A percentile compares a stretch with the other conserved stretches of the same genome.
Conservation (phyloP, 2,888 invertebrate species). For the Bugula neritina region DNA sequence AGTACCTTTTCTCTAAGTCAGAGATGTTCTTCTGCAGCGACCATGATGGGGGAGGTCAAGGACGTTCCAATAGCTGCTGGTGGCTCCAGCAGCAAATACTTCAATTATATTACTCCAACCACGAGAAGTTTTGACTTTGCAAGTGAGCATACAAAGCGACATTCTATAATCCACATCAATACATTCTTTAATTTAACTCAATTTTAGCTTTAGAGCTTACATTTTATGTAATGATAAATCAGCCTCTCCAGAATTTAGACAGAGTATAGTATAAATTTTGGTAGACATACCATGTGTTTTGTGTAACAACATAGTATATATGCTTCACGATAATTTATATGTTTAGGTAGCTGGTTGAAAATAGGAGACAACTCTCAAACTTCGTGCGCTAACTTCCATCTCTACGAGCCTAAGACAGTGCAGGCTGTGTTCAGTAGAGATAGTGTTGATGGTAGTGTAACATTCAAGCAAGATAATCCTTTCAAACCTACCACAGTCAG, state of each 20-base stretch:
- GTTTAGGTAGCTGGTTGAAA: background rate
- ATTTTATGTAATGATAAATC: too few species aligned
- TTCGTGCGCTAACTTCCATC: slow-evolving; percentile 67
- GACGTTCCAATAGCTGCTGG: slow-evolving; percentile 13
- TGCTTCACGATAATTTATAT: background rate
- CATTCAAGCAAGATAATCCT: slow-evolving; percentile 71
- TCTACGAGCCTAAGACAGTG: slow-evolving; percentile 37
- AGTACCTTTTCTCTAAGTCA: background rate
- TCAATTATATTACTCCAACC: background rate
- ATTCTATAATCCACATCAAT: too few species aligned
- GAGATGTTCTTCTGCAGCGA: slow-evolving; percentile 1
- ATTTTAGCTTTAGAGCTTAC: too few species aligned
- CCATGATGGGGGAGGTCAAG: background rate
- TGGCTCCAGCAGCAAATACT: background rate
- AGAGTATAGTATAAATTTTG: too few species aligned
- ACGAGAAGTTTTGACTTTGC: slow-evolving; percentile 1
- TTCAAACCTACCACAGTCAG: slow-evolving; percentile 62
- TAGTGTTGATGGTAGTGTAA: slow-evolving; percentile 74
- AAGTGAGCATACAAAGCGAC: background rate
- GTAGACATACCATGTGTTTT: too few species aligned
- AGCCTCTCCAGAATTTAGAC: too few species aligned
- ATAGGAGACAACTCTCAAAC: background rate
- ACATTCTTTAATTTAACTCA: too few species aligned
- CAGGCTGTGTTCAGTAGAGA: slow-evolving; percentile 50
- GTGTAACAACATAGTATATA: background rate